These are phyloP conservation scores for Mythimna albipuncta DNA, from an alignment of 2,888 invertebrate species.

Conservation along the genomic window DNA sequence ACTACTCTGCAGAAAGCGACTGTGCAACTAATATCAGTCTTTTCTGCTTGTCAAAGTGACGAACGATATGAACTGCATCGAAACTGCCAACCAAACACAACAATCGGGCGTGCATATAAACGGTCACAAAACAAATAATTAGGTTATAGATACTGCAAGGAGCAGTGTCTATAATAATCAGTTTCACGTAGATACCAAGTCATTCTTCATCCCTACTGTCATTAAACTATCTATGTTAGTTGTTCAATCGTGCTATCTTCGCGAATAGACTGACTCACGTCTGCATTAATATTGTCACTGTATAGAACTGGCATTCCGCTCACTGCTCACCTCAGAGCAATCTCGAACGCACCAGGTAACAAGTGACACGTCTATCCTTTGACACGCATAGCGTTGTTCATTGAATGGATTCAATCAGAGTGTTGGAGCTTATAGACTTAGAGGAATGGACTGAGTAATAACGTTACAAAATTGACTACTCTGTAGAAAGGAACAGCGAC, in stretches of 20 bases:
- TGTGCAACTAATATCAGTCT: neutral
- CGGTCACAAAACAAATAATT: no score
- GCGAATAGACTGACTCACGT: neutral
- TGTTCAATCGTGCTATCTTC: neutral
- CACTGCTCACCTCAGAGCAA: slow-evolving; percentile 21
- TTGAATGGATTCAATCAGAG: slow-evolving; percentile 30
- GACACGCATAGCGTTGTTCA: slow-evolving; percentile 43
- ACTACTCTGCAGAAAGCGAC: neutral
- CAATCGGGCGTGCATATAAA: no score
- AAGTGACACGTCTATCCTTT: slow-evolving; percentile 40
- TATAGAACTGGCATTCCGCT: slow-evolving; percentile 7
- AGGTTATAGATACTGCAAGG: no score
- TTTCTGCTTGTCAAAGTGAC: neutral
- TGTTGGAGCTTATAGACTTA: neutral
- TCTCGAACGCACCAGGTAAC: slow-evolving; percentile 18
- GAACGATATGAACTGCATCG: neutral
- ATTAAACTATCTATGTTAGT: no score
- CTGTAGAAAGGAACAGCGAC: neutral
- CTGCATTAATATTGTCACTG: neutral
- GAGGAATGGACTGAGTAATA: neutral
- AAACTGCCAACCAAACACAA: no score
- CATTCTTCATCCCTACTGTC: no score
- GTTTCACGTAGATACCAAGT: no score
- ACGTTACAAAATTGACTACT: neutral
- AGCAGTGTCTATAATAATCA: no score